phyloP scores from a whole-genome alignment of 1,140 invertebrate species.

The Drosophila serrata region DNA sequence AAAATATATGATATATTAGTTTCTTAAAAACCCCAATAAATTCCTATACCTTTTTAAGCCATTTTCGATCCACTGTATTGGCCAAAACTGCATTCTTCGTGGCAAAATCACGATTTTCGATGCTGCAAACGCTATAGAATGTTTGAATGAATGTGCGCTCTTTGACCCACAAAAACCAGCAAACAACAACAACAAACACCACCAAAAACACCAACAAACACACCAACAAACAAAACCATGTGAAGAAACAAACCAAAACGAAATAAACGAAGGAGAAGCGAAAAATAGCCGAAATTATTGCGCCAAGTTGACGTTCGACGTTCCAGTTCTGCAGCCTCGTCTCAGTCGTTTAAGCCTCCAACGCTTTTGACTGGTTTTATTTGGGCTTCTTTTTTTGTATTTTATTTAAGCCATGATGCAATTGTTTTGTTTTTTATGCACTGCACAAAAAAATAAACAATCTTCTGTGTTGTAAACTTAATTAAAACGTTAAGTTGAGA shows the following conservation, averaged over 20 bases:
- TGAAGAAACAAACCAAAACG: slow-evolving; percentile 17
- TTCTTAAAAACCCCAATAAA: background rate
- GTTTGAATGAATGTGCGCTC: slow-evolving; percentile 21
- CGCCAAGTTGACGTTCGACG: slow-evolving; percentile 64
- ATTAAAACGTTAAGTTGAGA: background rate
- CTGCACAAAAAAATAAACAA: background rate
- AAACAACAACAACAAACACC: slow-evolving; percentile 2
- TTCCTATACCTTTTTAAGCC: background rate
- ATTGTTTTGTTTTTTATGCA: slow-evolving; percentile 47
- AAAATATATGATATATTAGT: fast-evolving
- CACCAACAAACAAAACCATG: background rate
- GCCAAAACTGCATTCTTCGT: slow-evolving; percentile 17
- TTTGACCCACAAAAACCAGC: slow-evolving; percentile 57
- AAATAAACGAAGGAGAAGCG: slow-evolving; percentile 40
- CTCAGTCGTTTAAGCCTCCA: slow-evolving; percentile 27
- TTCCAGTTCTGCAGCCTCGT: slow-evolving; percentile 64
- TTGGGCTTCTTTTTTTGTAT: background rate
- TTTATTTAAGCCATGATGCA: slow-evolving; percentile 56
- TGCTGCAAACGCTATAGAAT: slow-evolving; percentile 21
- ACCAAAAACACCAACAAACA: background rate
- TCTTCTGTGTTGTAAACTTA: background rate
- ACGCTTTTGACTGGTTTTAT: slow-evolving; percentile 63
- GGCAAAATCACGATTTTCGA: slow-evolving; percentile 14
- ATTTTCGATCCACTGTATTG: background rate
- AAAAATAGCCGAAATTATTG: slow-evolving; percentile 63